These are phyloP conservation scores for Drosophila demipolita DNA, from an alignment of 2,888 invertebrate species.

Conservation along the genomic window DNA sequence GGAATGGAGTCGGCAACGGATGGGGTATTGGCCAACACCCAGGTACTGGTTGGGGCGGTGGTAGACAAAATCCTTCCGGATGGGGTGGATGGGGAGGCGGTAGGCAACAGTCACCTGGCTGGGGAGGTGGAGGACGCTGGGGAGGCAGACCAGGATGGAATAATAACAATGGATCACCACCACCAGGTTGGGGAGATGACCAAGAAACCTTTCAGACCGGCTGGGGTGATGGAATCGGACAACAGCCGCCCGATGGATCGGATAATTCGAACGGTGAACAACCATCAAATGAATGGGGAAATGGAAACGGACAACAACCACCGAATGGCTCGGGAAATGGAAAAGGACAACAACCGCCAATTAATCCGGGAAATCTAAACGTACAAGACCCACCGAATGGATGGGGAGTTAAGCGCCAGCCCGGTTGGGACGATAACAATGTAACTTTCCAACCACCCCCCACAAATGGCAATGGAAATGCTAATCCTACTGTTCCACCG, in stretches of 20 bases:
- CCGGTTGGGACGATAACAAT: background rate
- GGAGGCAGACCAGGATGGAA: background rate
- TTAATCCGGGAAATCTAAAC: background rate
- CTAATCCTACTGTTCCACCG: constrained; percentile 12
- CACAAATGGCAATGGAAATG: constrained; percentile 1
- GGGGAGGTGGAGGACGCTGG: constrained; percentile 9
- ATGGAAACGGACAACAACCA: constrained; percentile 15
- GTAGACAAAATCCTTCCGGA: constrained; percentile 21
- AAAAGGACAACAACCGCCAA: background rate
- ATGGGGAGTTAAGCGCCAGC: constrained; percentile 24
- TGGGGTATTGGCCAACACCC: background rate
- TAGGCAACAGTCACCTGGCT: constrained; percentile 24
- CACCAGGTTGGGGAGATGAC: constrained; percentile 10
- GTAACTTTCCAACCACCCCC: constrained; percentile 19
- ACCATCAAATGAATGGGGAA: background rate
- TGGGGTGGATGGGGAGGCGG: constrained; percentile 44
- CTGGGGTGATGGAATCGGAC: constrained; percentile 16
- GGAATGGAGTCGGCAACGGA: background rate
- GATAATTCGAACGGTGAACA: constrained; percentile 4
- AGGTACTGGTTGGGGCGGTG: constrained; percentile 33
- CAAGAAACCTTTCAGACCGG: constrained; percentile 10
- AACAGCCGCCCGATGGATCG: background rate
- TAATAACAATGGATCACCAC: background rate
- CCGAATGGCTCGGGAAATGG: constrained; percentile 8
- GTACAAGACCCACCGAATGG: constrained; percentile 24